A percentile compares a stretch with the other conserved stretches of the same genome.
phyloP scores from a whole-genome alignment of 1,140 invertebrate genomes.

The Bicyclus anynana region DNA sequence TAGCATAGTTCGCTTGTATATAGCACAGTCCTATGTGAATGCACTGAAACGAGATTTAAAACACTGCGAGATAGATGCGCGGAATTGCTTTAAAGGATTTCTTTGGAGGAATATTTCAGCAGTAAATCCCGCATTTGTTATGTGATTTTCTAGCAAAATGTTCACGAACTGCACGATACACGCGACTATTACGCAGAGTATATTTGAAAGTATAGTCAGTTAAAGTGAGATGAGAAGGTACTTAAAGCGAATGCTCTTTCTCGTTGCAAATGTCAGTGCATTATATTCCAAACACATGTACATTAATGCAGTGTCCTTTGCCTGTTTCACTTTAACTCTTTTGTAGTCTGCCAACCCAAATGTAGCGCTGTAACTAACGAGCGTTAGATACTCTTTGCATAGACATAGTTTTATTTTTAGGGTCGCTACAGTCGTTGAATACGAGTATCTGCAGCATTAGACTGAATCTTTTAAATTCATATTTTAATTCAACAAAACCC shows the following conservation, averaged over 20 bases:
- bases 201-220: conserved; percentile 3
- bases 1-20: not conserved
- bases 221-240: not conserved
- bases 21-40: not conserved
- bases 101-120: not conserved
- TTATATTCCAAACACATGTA: conserved; percentile 3
- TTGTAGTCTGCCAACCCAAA: conserved; percentile 1
- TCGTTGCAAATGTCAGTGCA: conserved; percentile 5
- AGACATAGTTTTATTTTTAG: not conserved
- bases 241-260: conserved; percentile 5
- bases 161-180: not conserved
- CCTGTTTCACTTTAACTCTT: conserved; percentile 2
- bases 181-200: not conserved
- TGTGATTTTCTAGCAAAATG: not conserved
- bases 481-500: no score
- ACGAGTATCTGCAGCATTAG: no score
- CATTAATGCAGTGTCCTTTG: conserved; percentile 8
- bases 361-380: not conserved
- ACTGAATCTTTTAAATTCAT: no score
- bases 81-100: conserved; percentile 5
- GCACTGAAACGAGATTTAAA: not conserved
- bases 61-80: not conserved
- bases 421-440: not conserved
- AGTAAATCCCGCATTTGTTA: conserved; percentile 6
- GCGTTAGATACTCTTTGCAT: not conserved